Evolutionary conservation across 2,888 invertebrate species (phyloP).

Genomic region (Taenaris catops): DNA sequence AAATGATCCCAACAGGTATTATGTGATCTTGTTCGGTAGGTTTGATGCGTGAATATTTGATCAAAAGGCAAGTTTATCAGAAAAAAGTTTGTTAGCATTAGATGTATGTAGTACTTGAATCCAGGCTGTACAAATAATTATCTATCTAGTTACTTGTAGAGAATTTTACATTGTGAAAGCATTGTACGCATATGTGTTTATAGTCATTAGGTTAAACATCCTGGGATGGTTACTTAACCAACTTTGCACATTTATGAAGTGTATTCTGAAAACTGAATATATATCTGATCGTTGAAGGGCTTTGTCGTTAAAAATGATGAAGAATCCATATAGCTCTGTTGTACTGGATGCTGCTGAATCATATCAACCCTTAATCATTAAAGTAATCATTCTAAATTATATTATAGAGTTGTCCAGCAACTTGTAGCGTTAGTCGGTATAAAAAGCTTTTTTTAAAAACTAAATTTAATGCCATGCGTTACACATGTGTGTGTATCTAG

Average conservation of each 20-base stretch:
- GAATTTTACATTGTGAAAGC: slow-evolving; percentile 69
- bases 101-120: slow-evolving; percentile 73
- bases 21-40: too few relatives aligned
- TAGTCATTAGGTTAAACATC: slow-evolving; percentile 57
- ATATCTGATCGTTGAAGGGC: too few relatives aligned
- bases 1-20: too few relatives aligned
- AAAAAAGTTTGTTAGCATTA: slow-evolving; percentile 73
- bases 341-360: slow-evolving; percentile 27
- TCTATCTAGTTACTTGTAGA: slow-evolving; percentile 73
- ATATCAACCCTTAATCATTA: slow-evolving; percentile 36
- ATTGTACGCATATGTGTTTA: slow-evolving; percentile 62
- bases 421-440: slow-evolving; percentile 27
- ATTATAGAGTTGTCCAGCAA: slow-evolving; percentile 27
- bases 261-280: too few relatives aligned
- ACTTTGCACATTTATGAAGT: slow-evolving; percentile 27
- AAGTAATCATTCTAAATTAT: slow-evolving; percentile 30
- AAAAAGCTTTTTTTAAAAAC: slow-evolving; percentile 24
- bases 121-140: slow-evolving; percentile 72
- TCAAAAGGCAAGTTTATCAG: too few relatives aligned
- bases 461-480: slow-evolving; percentile 22
- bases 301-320: too few relatives aligned
- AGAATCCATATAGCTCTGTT: too few relatives aligned
- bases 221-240: slow-evolving; percentile 48
- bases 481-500: slow-evolving; percentile 19
- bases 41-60: too few relatives aligned